Conservation (phyloP, 2,888 invertebrate species). For the Monoplex corrugatus region DNA sequence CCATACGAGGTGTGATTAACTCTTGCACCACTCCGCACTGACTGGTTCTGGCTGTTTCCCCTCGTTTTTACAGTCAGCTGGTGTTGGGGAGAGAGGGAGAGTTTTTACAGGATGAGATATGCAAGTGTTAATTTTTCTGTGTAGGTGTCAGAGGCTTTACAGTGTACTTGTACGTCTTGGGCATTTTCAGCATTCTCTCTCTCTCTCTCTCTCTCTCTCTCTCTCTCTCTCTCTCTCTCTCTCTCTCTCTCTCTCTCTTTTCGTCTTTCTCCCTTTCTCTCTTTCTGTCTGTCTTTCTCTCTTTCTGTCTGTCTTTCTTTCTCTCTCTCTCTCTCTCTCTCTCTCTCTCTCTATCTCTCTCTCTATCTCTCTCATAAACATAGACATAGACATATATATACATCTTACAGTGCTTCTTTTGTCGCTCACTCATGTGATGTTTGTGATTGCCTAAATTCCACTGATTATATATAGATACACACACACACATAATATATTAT, state of each 20-base stretch:
- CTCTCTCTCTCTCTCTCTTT: not conserved
- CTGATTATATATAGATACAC: no score
- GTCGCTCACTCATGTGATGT: no score
- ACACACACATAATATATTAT: no score
- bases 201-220: not conserved
- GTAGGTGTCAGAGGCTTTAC: no score
- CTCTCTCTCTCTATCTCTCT: not conserved
- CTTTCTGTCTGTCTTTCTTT: not conserved
- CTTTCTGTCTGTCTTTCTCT: not conserved
- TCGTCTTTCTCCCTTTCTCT: not conserved
- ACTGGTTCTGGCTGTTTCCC: not conserved
- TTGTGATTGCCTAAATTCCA: no score
- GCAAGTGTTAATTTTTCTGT: no score
- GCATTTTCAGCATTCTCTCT: no score
- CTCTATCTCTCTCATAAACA: not conserved
- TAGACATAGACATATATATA: no score
- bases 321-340: not conserved
- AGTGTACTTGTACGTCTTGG: no score
- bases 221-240: not conserved
- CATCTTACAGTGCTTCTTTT: no score
- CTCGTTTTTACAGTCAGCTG: not conserved
- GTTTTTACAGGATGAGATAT: no score
- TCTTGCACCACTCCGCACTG: not conserved
- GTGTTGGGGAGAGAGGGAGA: no score
- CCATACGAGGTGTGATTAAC: not conserved